These are phyloP conservation scores for Tachysurus fulvidraco DNA, from an alignment of 2,113 vertebrate species.

Conservation along the genomic window DNA sequence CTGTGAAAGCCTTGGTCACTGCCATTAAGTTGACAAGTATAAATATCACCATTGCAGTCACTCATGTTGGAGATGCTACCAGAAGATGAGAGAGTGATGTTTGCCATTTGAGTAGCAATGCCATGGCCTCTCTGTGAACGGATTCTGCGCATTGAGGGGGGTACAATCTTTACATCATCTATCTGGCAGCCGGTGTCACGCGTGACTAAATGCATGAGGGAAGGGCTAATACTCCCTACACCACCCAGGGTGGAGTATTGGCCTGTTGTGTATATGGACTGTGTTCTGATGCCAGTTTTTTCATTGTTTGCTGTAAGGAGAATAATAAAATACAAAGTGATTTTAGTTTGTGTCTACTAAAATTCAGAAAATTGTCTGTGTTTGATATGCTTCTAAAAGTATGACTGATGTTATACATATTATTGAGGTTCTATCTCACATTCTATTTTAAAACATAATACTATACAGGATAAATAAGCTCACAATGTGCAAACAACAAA, in stretches of 20 bases:
- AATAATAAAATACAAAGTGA: not conserved
- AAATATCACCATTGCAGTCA: constrained; percentile 69
- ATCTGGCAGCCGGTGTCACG: constrained; percentile 79
- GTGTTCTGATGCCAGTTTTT: constrained; percentile 66
- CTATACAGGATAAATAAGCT: not conserved
- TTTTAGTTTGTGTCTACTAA: not conserved
- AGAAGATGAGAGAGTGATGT: constrained; percentile 77
- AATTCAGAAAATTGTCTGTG: not conserved
- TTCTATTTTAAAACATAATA: not conserved
- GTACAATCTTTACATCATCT: constrained; percentile 71
- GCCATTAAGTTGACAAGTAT: constrained; percentile 62
- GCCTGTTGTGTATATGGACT: constrained; percentile 70
- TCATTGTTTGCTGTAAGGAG: constrained; percentile 62
- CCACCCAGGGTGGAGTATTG: constrained; percentile 77
- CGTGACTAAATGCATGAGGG: constrained; percentile 67
- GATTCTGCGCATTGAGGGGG: constrained; percentile 80
- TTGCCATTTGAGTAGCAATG: constrained; percentile 86
- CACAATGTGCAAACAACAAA: not conserved
- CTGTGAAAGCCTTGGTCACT: constrained; percentile 77
- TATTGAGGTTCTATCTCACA: not conserved
- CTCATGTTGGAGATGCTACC: constrained; percentile 80
- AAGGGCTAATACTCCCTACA: constrained; percentile 64
- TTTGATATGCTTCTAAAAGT: not conserved
- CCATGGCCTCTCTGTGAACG: constrained; percentile 86
- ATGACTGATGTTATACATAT: not conserved